Percentiles rank a stretch among this genome's conserved stretches.
These are phyloP conservation scores for Vombatus ursinus DNA, from an alignment of 2,113 vertebrate genomes.

Conservation along the genomic window DNA sequence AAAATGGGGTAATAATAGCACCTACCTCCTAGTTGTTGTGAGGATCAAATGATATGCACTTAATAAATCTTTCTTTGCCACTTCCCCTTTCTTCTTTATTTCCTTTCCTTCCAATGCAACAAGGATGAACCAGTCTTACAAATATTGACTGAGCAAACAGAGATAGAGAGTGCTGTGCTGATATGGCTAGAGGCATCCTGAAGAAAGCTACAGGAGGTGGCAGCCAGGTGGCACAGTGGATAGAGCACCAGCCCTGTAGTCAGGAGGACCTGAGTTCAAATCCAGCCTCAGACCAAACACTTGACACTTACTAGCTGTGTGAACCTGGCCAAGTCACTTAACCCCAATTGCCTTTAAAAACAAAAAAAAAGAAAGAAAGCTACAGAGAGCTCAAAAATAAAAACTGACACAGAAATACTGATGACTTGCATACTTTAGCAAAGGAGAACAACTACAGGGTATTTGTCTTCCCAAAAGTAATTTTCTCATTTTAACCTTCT, in stretches of 20 bases:
- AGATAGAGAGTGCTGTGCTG: too few species aligned
- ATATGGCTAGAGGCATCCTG: fast-evolving
- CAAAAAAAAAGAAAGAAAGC: too few species aligned
- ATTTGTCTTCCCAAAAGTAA: background rate
- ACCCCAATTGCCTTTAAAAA: too few species aligned
- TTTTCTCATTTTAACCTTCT: background rate
- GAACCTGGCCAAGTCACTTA: too few species aligned
- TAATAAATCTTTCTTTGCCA: background rate
- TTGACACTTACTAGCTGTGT: too few species aligned
- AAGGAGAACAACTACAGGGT: too few species aligned
- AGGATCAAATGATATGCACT: background rate
- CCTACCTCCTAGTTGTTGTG: background rate
- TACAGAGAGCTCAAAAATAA: background rate
- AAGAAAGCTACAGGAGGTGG: background rate
- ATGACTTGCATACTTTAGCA: background rate
- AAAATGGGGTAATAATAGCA: background rate
- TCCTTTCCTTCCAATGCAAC: background rate
- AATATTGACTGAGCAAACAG: fast-evolving
- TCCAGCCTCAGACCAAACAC: too few species aligned
- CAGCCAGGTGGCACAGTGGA: too few species aligned
- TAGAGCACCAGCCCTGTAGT: too few species aligned
- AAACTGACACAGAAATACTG: background rate
- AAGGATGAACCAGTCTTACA: background rate
- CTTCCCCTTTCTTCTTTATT: background rate
- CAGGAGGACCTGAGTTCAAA: too few species aligned